phyloP scores from a whole-genome alignment of 2,888 invertebrate species.

The Polydrusus tereticollis region DNA sequence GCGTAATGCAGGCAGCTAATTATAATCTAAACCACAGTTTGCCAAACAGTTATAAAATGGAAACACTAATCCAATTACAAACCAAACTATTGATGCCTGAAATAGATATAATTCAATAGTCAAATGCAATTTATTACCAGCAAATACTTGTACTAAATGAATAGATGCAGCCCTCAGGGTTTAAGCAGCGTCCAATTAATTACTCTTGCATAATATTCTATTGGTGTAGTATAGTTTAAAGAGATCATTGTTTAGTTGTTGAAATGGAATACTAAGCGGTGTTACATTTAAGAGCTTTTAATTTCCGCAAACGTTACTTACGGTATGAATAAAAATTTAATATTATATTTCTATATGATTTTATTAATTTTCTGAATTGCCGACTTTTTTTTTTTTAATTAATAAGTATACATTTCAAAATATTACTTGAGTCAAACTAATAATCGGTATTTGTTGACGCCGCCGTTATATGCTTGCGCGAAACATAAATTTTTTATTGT shows the following conservation, averaged over 20 bases:
- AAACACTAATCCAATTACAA: slow-evolving; percentile 5
- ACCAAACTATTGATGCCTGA: slow-evolving; percentile 1
- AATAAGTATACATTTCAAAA: too few species aligned
- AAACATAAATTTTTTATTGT: too few species aligned
- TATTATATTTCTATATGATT: too few species aligned
- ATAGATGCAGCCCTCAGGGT: slow-evolving; percentile 12
- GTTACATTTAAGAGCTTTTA: too few species aligned
- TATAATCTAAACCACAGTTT: not conserved
- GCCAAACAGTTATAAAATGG: not conserved
- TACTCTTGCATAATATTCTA: slow-evolving; percentile 9
- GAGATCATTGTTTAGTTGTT: not conserved
- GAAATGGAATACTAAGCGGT: too few species aligned
- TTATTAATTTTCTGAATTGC: too few species aligned
- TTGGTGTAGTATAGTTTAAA: not conserved
- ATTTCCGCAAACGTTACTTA: too few species aligned
- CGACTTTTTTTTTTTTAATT: too few species aligned
- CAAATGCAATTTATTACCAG: slow-evolving; percentile 7
- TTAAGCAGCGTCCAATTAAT: slow-evolving; percentile 8
- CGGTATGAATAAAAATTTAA: too few species aligned
- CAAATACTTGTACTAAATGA: slow-evolving; percentile 12
- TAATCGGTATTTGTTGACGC: too few species aligned
- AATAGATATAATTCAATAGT: slow-evolving; percentile 7
- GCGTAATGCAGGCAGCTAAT: not conserved
- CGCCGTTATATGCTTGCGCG: too few species aligned
- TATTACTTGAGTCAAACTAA: too few species aligned